Base-by-base conservation (phyloP, 1,140 invertebrate species). In the Battus philenor region DNA sequence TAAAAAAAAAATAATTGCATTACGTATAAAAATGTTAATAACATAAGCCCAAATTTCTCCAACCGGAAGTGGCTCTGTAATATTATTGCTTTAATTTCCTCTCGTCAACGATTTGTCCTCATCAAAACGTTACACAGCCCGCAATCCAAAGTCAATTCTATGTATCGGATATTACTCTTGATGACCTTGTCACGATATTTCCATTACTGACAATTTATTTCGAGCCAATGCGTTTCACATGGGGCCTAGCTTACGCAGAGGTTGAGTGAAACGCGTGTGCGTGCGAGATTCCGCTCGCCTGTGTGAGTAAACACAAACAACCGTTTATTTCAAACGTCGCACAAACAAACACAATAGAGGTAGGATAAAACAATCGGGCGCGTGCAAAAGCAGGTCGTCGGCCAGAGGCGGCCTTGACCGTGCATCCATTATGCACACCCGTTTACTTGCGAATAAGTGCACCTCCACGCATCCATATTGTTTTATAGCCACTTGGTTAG, bases 401-500 rank as follows among this genome's bases (percentile, higher is more conserved):
- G 50, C 61, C 63, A 73, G 48, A 52, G 48, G 17, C 60, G 74
- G 54, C 78, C 78, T 79, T 82, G 78, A 79, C 74, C 78, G 75
- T 72, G 69, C 73, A 69, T 74, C 65, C 67, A 78, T 82, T 82
- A 79, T 68, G 67, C 67, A 70, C 67, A 70, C 63, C 60, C 51
- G 69, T 68, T 73, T 76, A 72, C 68, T 72, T 72, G 61, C 63
- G 59, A 75, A 72, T 65, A 62, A 75, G 59, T 70, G 68, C 71
- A 68, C 41, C 53, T 55, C 50, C 58, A 61, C 58, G 62, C 62
- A 62, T 66, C 60, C 63, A 71, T 50, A 41, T 41, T 41, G 38
- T 41, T 41, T 41, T 41, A 41, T 27, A 27, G 38, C 38, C 16
- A 27, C 38, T 22, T 41, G 27, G 38, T 41, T 41, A 16, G 22